Evolutionary conservation across 2,113 vertebrate genomes (phyloP), one percentile per base, ranked within the genome.

Genomic region (Eulemur macaco): DNA sequence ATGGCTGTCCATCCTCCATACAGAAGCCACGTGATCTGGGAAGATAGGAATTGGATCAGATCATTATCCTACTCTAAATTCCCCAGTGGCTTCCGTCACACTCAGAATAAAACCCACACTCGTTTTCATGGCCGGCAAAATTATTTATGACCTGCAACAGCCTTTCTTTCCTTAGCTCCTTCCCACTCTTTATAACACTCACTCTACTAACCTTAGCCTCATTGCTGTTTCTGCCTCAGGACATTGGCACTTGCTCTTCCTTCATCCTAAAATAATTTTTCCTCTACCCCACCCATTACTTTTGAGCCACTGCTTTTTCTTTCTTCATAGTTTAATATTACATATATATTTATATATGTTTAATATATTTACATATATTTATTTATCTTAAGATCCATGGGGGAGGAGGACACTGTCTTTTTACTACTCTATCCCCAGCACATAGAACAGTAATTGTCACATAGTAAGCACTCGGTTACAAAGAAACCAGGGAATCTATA

Each of bases 61-160:
- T 17, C 11, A 4, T 31, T 1, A 34, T 8, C n/a, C 27, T 18
- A 8, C 12, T 31, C 8, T 25, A 8, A 21, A 21, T 45, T 27
- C 52, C 13, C 74, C 52, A 37, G 71, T 8, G 76, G 50, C 21
- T 64, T 86, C 76, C 20, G n/a, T 25, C 8, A 34, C 25, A 11
- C 7, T 34, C 0, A 3, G 54, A 71, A n/a, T 54, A 45, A 91
- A 63, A 66, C 54, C 37, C 34, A 63, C 10, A 39, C 31, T 54
- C 11, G 47, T 58, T 7, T 58, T 21, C 37, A 10, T 3, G 63
- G 11, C 1, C 17, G 8, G 64, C 71, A n/a, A 50, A 58, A 23
- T 25, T 2, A 11, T 25, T 66, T 0, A 0, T 9, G 10, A 69
- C 1, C 18, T 12, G 9, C 39, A 4, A 0, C 8, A 5, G 3